These are phyloP conservation scores for Melangyna quadrimaculata DNA, from an alignment of 2,888 invertebrate genomes.

Conservation along the genomic window DNA sequence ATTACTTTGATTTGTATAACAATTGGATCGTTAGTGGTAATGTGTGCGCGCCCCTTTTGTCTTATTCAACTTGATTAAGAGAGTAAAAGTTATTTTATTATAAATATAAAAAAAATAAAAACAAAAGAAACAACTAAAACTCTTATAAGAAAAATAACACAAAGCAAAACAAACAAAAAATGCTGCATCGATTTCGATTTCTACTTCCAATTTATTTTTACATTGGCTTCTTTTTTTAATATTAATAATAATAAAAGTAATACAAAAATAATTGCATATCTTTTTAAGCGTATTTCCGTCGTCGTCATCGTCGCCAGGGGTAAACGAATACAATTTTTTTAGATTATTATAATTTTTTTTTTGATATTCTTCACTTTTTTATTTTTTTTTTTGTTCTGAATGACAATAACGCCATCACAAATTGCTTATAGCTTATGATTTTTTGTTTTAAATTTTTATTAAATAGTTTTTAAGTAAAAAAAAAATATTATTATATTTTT, in stretches of 20 bases:
- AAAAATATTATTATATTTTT: constrained; percentile 52
- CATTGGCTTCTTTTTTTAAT: constrained; percentile 50
- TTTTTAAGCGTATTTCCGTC: neutral
- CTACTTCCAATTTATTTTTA: constrained; percentile 67
- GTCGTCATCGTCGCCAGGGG: constrained; percentile 52
- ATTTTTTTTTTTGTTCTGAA: neutral
- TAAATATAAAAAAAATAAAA: neutral
- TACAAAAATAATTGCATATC: constrained; percentile 1
- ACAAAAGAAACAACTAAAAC: constrained; percentile 27
- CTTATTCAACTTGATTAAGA: constrained; percentile 71
- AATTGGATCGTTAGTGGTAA: constrained; percentile 71
- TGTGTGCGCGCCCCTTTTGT: constrained; percentile 74
- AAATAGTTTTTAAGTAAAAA: constrained; percentile 59
- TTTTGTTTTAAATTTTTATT: constrained; percentile 44
- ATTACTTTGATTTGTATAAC: constrained; percentile 65
- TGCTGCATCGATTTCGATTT: constrained; percentile 68
- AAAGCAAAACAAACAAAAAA: constrained; percentile 6
- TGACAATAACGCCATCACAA: constrained; percentile 69
- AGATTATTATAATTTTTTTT: constrained; percentile 48
- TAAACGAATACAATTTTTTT: constrained; percentile 64
- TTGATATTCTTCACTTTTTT: constrained; percentile 51
- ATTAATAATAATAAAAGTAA: constrained; percentile 17
- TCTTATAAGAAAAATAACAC: constrained; percentile 53
- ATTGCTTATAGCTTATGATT: constrained; percentile 67
- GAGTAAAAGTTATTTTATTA: constrained; percentile 11